These are phyloP conservation scores for Narcine bancroftii DNA, from an alignment of 2,113 vertebrate species.

Conservation along the genomic window DNA sequence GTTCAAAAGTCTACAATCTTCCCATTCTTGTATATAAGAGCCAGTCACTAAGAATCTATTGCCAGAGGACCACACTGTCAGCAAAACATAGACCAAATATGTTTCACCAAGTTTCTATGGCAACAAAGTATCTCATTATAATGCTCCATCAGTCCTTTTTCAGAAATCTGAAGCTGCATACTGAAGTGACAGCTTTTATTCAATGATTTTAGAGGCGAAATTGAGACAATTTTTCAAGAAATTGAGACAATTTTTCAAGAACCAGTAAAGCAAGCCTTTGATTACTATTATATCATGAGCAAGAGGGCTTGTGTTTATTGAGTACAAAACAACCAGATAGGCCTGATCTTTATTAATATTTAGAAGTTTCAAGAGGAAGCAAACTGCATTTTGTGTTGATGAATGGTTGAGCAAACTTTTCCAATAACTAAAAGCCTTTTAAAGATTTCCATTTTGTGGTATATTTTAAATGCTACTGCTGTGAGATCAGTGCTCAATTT, in stretches of 20 bases:
- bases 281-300: slow-evolving; percentile 46
- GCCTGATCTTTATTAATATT: background rate
- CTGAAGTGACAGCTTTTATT: slow-evolving; percentile 71
- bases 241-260: slow-evolving; percentile 52
- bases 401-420: slow-evolving; percentile 4
- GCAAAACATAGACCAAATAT: slow-evolving; percentile 66
- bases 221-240: too few species aligned
- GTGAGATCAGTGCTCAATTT: background rate
- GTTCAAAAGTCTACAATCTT: slow-evolving; percentile 64
- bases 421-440: background rate
- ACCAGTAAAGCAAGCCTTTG: slow-evolving; percentile 53
- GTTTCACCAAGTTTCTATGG: slow-evolving; percentile 82
- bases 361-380: background rate
- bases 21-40: slow-evolving; percentile 65
- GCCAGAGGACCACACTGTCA: slow-evolving; percentile 61
- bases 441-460: background rate
- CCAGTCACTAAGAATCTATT: slow-evolving; percentile 55
- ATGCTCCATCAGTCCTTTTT: slow-evolving; percentile 56
- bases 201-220: slow-evolving; percentile 68
- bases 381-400: background rate
- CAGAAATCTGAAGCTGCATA: slow-evolving; percentile 62
- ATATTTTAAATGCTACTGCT: background rate
- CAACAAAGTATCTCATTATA: slow-evolving; percentile 65
- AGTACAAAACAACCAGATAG: slow-evolving; percentile 46
- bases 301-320: slow-evolving; percentile 53